A percentile compares a stretch with the other conserved stretches of the same genome.
phyloP scores from a whole-genome alignment of 2,797 vertebrate species.

The Dicrostonyx torquatus region DNA sequence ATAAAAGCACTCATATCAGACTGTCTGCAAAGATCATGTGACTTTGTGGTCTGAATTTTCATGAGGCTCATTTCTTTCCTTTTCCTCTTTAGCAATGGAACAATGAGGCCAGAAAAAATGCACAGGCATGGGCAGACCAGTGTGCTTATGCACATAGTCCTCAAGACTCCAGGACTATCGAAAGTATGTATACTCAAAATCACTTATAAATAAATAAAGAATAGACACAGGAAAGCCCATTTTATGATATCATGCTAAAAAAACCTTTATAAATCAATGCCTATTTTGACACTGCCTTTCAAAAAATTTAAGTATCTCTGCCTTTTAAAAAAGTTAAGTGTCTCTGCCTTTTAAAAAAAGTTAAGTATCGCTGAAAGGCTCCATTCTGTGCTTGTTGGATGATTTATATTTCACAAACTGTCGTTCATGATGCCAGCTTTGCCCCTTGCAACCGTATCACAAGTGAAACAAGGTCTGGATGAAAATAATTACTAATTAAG shows the following conservation, averaged over 20 bases:
- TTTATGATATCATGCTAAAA: background rate
- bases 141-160: constrained; percentile 72
- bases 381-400: background rate
- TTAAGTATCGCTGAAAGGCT: background rate
- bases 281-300: background rate
- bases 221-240: background rate
- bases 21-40: background rate
- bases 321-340: background rate
- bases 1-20: background rate
- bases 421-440: background rate
- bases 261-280: background rate
- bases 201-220: background rate
- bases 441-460: background rate
- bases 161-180: fast-evolving
- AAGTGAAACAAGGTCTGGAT: background rate
- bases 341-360: background rate
- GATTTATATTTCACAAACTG: background rate
- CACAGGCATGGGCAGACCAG: constrained; percentile 76
- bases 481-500: background rate
- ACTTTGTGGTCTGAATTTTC: background rate
- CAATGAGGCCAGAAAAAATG: constrained; percentile 50
- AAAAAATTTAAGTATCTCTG: background rate
- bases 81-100: constrained; percentile 76
- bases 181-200: constrained; percentile 73
- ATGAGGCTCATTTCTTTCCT: background rate